Evolutionary conservation across 2,113 vertebrate genomes (phyloP).

Genomic region (Ia io): DNA sequence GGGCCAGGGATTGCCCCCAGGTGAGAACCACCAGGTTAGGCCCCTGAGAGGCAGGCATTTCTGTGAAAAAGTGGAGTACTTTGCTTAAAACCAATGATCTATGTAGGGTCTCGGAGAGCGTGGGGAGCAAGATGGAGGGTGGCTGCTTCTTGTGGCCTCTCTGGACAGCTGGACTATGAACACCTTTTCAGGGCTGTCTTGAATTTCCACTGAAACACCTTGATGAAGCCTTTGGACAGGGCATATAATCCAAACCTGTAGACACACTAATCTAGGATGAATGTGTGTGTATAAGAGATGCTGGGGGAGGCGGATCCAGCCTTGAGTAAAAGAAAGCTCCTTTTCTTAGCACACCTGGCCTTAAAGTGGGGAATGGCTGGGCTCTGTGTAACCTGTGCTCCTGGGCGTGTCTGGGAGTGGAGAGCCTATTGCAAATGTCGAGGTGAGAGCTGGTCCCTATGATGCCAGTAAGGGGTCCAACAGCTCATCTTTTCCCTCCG

Average conservation of each 20-base stretch:
- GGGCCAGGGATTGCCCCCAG: not conserved
- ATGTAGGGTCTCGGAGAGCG: constrained; percentile 56
- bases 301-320: not conserved
- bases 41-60: not conserved
- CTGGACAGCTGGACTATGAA: constrained; percentile 69
- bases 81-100: constrained; percentile 60
- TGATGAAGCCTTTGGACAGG: constrained; percentile 75
- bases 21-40: not conserved
- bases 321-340: not conserved
- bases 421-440: not conserved
- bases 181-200: constrained; percentile 68
- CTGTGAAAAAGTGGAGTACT: not conserved
- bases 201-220: constrained; percentile 64
- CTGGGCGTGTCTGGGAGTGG: not conserved
- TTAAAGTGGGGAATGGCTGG: not conserved
- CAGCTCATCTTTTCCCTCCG: not conserved
- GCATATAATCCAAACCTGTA: constrained; percentile 76
- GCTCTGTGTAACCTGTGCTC: not conserved
- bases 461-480: not conserved
- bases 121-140: constrained; percentile 64
- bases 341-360: not conserved
- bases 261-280: not conserved
- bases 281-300: not conserved
- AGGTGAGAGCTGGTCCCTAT: not conserved
- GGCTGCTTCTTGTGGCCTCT: constrained; percentile 32